These are phyloP conservation scores for Ascaphus truei DNA, from an alignment of 2,113 vertebrate genomes.

Conservation along the genomic window DNA sequence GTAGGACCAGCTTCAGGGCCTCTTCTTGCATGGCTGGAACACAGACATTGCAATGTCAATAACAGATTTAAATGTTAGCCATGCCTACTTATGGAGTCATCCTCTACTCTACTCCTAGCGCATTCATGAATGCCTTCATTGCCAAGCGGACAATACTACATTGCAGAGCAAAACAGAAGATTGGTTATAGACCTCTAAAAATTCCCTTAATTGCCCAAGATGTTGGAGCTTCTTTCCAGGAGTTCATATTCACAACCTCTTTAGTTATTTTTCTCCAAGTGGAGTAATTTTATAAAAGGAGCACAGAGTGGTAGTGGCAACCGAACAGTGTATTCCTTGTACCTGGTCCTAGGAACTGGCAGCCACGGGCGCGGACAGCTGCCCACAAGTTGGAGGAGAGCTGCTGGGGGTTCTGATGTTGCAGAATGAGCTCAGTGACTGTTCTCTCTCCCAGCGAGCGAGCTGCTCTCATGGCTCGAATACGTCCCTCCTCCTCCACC, in stretches of 20 bases:
- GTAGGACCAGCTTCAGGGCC: conserved; percentile 90
- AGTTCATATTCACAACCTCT: no score
- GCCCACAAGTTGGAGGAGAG: conserved; percentile 98
- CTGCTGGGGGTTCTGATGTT: conserved; percentile 97
- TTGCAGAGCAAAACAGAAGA: no score
- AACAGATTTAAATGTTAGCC: background rate
- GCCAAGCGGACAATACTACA: no score
- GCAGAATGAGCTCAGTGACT: conserved; percentile 95
- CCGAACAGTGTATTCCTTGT: no score
- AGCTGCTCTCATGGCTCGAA: conserved; percentile 93
- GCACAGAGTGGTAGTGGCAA: background rate
- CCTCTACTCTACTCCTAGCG: no score
- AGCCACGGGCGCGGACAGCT: conserved; percentile 91
- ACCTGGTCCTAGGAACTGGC: conserved; percentile 98
- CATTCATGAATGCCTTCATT: no score
- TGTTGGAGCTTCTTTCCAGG: no score
- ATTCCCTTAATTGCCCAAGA: no score
- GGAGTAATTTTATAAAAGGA: background rate
- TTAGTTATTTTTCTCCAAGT: no score
- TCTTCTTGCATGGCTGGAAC: conserved; percentile 94
- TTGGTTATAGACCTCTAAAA: no score
- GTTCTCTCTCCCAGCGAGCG: conserved; percentile 92
- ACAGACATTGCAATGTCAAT: background rate
- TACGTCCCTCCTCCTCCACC: conserved; percentile 93
- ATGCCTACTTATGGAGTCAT: no score